Conservation (phyloP, 92 coral and sea anemone genomes). For the Isaurus tuberculatus region DNA sequence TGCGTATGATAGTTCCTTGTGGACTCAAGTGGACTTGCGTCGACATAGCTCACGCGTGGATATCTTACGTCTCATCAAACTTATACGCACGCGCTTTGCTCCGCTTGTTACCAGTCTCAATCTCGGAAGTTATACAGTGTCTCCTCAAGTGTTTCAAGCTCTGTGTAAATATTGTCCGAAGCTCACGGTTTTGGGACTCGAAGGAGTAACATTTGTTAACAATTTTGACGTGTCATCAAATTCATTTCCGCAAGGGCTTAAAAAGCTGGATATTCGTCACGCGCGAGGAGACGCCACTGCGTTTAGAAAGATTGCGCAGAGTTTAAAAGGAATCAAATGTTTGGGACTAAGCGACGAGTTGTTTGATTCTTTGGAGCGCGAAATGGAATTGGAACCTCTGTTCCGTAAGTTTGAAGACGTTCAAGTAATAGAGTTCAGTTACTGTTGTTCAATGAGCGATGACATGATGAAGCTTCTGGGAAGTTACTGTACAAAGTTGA, state of each 20-base stretch:
- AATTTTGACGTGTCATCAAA: constrained; percentile 54
- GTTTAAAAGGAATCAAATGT: constrained; percentile 63
- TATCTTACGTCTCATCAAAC: constrained; percentile 74
- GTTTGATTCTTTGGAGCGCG: constrained; percentile 59
- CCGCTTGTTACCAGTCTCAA: constrained; percentile 72
- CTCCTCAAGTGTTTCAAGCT: constrained; percentile 77
- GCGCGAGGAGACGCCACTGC: constrained; percentile 83
- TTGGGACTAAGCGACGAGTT: constrained; percentile 79
- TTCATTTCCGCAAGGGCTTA: constrained; percentile 77
- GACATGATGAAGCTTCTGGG: constrained; percentile 64
- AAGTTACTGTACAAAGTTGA: constrained; percentile 55
- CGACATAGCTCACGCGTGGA: constrained; percentile 71
- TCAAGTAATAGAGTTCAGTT: constrained; percentile 82
- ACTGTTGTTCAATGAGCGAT: constrained; percentile 79
- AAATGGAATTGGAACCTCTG: constrained; percentile 46
- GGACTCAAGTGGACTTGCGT: constrained; percentile 80
- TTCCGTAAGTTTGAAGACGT: constrained; percentile 61
- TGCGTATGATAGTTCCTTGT: constrained; percentile 86
- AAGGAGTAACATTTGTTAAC: constrained; percentile 75
- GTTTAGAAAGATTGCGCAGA: constrained; percentile 64
- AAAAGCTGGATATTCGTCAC: constrained; percentile 82
- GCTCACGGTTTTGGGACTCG: constrained; percentile 72
- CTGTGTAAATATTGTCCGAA: constrained; percentile 73
- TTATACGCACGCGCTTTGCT: constrained; percentile 74
- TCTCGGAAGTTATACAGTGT: constrained; percentile 77